Evolutionary conservation across 2,888 invertebrate genomes (phyloP), one percentile per base, ranked within the genome.

Genomic region (Nycteola revayana): DNA sequence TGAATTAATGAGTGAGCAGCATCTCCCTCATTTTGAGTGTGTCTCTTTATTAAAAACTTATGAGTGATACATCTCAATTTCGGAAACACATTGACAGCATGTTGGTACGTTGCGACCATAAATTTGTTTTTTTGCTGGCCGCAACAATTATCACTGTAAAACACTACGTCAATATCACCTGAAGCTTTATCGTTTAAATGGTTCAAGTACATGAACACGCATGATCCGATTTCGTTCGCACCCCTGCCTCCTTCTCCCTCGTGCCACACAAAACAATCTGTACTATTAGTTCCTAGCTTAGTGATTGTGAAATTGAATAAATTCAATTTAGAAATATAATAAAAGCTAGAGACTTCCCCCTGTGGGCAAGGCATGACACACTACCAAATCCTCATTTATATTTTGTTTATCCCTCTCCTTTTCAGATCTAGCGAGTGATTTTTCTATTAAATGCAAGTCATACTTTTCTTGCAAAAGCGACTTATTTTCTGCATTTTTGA

Each of bases 371-470:
- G 24, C 10, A 28, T 7, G 3, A 28, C 27, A 9, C n/a, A 27
- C 34, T 28, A 20, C 9, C 9, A 25, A 25, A 7, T 29, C 32
- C 7, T 14, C 14, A 8, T 17, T 26, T 8, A 17, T 5, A 14
- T 5, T 14, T 14, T 2, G 1, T 11, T 6, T 10, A 7, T 25
- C 25, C 7, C 4, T 7, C 1, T 26, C 7, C 22, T 26, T 32
- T 32, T 32, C 10, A 18, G 7, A 27, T 42, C 51, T 40, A 6
- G 33, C 37, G 5, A 51, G 28, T 26, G 7, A 7, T 32, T 57
- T 54, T 40, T 57, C 40, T 39, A 43, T 42, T 7, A 52, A 9
- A 14, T 54, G 53, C 8, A 10, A 1, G 6, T 49, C 40, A 18
- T 44, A 48, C 8, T 36, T 24, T 6, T 23, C 27, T 43, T 51